Base-by-base conservation (phyloP, 2,797 vertebrate genomes). In the Erethizon dorsatum region DNA sequence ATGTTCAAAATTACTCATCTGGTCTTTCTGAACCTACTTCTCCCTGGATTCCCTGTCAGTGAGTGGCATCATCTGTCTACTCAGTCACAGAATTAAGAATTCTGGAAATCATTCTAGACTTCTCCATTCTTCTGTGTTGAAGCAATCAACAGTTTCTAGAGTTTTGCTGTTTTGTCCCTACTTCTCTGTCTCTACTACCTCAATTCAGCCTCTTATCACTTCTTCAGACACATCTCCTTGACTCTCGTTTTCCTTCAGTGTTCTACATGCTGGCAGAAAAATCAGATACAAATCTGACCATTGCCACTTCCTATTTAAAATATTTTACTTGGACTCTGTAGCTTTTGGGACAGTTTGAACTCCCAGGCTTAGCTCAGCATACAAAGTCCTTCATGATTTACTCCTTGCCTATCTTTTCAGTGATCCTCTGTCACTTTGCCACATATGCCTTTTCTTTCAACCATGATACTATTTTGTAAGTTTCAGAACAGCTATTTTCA, bases 281-380 rank as follows among this genome's bases (percentile, higher is more conserved):
- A 6, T 41, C 15, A 69, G 56, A 67, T n/a, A 12, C 26, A 75
- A 57, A 65, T 54, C 50, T 67, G 63, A n/a, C 63, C 63, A n/a
- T 18, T n/a, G 33, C 65, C 33, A 67, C 33, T 95, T 61, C 41
- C 45, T 83, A 47, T 78, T 54, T 65, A 80, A 95, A 79, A 47
- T 88, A 20, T 45, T 47, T 73, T 82, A 28, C n/a, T 67, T n/a
- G 9, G 41, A 37, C 41, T 37, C 2, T 73, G 26, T 69, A 33
- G 47, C 67, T 89, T 87, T 57, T 8, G 52, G 45, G 67, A 59
- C 94, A 93, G 45, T 93, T 79, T 61, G 79, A 97, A 75, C 41
- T 87, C n/a, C 22, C 45, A 57, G n/a, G 14, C 31, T 86, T 59
- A 71, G 83, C 45, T 73, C 41, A 90, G 54, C 22, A n/a, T 63